Evolutionary conservation across 2,888 invertebrate genomes (phyloP).

Genomic region (Hirtodrosophila confusa): DNA sequence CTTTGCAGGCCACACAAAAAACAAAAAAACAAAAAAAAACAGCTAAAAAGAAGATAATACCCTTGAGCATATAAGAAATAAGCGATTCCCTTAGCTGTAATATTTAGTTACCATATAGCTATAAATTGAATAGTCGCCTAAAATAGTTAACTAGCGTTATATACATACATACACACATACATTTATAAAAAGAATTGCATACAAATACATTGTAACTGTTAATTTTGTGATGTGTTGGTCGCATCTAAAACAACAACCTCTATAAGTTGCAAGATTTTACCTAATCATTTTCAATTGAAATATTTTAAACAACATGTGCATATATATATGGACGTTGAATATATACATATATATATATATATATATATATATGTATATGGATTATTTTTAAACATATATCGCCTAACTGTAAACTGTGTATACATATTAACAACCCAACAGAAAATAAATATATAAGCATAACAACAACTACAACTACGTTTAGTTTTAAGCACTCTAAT

Average conservation of each 20-base stretch:
- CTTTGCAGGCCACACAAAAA: conserved; percentile 41
- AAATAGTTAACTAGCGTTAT: conserved; percentile 62
- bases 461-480: conserved; percentile 38
- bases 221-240: conserved; percentile 82
- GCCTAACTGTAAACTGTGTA: conserved; percentile 58
- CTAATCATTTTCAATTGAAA: conserved; percentile 45
- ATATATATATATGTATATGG: conserved; percentile 15
- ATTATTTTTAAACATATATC: conserved; percentile 11
- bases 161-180: conserved; percentile 30
- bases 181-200: conserved; percentile 19
- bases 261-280: conserved; percentile 67
- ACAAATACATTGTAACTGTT: conserved; percentile 56
- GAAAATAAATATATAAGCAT: conserved; percentile 30
- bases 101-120: conserved; percentile 66
- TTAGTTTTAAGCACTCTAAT: conserved; percentile 39
- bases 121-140: conserved; percentile 46
- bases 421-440: conserved; percentile 44
- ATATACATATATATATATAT: conserved; percentile 16
- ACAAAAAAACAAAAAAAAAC: conserved; percentile 17
- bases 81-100: conserved; percentile 75
- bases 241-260: conserved; percentile 83
- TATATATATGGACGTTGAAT: conserved; percentile 8
- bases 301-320: conserved; percentile 28
- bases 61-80: conserved; percentile 42
- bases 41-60: conserved; percentile 31